Conservation (phyloP, 2,888 invertebrate genomes). For the Perithous albicinctus region DNA sequence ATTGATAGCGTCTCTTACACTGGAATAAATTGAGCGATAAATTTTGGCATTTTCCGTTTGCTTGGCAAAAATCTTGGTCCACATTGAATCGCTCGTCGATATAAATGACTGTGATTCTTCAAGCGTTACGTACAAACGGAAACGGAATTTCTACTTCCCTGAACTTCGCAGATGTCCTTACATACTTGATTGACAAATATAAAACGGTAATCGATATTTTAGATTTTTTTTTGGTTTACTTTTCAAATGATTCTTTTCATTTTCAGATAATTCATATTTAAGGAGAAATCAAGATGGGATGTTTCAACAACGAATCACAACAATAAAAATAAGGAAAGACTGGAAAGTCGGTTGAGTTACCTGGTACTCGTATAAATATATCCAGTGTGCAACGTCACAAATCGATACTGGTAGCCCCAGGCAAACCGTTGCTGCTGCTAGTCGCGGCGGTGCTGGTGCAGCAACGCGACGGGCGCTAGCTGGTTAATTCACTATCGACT, state of each 20-base stretch:
- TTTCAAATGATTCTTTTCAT: no score
- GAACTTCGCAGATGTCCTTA: not conserved
- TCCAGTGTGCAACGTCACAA: constrained; percentile 69
- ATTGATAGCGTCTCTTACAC: constrained; percentile 38
- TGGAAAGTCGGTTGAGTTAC: constrained; percentile 17
- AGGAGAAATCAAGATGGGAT: not conserved
- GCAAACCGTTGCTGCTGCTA: constrained; percentile 65
- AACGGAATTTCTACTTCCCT: not conserved
- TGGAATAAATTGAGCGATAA: constrained; percentile 42
- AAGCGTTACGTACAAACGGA: not conserved
- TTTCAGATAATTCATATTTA: not conserved
- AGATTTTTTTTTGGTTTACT: not conserved
- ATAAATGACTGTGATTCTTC: constrained; percentile 25
- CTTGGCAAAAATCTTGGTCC: constrained; percentile 25
- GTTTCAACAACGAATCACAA: not conserved
- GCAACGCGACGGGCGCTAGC: constrained; percentile 68
- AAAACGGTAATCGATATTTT: not conserved
- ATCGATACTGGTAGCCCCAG: constrained; percentile 73
- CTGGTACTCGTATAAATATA: constrained; percentile 69
- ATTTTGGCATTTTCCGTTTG: constrained; percentile 34
- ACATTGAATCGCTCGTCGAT: constrained; percentile 33
- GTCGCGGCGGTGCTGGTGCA: constrained; percentile 51
- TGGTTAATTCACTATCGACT: constrained; percentile 74
- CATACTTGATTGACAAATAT: not conserved
- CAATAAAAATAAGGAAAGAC: not conserved